phyloP scores from a whole-genome alignment of 2,888 invertebrate species.

The Pseudanteris insignis region DNA sequence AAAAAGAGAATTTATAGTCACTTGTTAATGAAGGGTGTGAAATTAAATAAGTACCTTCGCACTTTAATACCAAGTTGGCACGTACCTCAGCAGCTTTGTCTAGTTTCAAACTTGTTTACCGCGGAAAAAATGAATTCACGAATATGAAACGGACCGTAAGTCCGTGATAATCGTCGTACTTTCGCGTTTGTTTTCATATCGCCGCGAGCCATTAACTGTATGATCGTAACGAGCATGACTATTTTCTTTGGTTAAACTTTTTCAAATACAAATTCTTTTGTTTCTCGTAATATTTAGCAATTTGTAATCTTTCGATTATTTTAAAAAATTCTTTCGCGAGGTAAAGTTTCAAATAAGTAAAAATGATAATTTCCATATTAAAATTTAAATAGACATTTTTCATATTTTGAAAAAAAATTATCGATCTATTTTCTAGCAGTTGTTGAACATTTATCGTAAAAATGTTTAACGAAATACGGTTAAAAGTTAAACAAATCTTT shows the following conservation, averaged over 20 bases:
- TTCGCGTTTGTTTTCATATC: conserved; percentile 4
- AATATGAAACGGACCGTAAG: neutral
- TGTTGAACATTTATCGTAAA: too few relatives aligned
- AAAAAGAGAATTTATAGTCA: conserved; percentile 1
- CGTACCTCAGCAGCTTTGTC: conserved; percentile 10
- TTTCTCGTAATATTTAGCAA: too few relatives aligned
- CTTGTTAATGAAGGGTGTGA: conserved; percentile 11
- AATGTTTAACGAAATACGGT: too few relatives aligned
- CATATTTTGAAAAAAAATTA: too few relatives aligned
- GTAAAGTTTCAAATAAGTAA: too few relatives aligned
- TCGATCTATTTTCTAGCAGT: too few relatives aligned
- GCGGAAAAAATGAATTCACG: conserved; percentile 5
- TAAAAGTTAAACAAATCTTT: too few relatives aligned
- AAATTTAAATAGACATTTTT: too few relatives aligned
- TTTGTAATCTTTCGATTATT: too few relatives aligned
- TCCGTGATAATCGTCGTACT: conserved; percentile 8
- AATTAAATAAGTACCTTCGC: conserved; percentile 6
- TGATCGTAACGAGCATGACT: neutral
- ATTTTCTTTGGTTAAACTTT: too few relatives aligned
- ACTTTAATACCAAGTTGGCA: conserved; percentile 10
- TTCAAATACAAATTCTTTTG: too few relatives aligned
- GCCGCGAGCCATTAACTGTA: neutral
- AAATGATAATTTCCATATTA: too few relatives aligned
- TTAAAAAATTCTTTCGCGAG: neutral
- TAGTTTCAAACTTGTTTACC: conserved; percentile 8